These are phyloP conservation scores for Molossus molossus DNA, from an alignment of 2,797 vertebrate species.

Conservation along the genomic window DNA sequence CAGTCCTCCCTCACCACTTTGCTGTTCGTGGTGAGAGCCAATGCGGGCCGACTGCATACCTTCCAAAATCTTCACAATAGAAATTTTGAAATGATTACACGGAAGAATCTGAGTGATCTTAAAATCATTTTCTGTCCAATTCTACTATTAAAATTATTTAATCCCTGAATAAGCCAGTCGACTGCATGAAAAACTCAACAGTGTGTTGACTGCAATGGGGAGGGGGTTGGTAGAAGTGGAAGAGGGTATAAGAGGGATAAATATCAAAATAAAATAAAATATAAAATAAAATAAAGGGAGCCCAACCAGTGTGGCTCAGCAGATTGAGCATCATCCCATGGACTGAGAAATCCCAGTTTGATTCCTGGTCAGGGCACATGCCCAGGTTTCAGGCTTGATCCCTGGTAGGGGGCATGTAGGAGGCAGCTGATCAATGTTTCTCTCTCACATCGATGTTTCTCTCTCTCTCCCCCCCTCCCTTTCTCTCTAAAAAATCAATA, in stretches of 20 bases:
- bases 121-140: constrained; percentile 20
- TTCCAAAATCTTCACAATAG: neutral
- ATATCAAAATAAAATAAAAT: neutral
- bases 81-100: neutral
- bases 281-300: neutral
- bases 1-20: no score
- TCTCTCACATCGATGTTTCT: no score
- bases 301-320: no score
- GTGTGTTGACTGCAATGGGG: neutral
- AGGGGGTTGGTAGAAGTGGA: neutral
- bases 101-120: neutral
- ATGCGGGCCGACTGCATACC: neutral
- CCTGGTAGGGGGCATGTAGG: no score
- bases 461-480: no score
- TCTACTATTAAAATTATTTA: constrained; percentile 41
- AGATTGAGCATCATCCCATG: no score
- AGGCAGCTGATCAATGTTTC: no score
- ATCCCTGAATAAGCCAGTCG: neutral
- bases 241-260: neutral
- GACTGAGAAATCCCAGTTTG: no score
- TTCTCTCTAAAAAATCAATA: no score
- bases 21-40: no score
- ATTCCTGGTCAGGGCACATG: no score
- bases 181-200: neutral
- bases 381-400: no score